Conservation (phyloP, 2,113 vertebrate genomes). For the Pygoscelis antarcticus region DNA sequence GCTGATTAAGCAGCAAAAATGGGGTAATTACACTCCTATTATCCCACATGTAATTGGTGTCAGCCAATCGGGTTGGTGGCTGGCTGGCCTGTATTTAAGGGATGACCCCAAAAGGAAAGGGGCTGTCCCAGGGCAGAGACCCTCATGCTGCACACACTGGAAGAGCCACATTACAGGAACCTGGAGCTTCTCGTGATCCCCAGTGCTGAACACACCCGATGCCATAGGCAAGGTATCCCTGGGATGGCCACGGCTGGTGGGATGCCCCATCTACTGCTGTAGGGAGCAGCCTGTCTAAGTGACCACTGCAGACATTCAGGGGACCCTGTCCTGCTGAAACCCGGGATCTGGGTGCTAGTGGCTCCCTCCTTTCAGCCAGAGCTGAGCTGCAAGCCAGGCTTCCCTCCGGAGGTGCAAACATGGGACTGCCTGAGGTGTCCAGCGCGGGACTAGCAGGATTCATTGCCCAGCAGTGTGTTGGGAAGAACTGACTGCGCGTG, state of each 20-base stretch:
- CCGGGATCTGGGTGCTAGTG: too few relatives aligned
- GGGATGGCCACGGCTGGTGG: rapidly evolving
- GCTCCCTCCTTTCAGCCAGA: neutral
- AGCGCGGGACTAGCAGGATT: neutral
- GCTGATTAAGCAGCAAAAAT: neutral
- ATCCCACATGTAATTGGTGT: neutral
- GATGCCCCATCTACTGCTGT: neutral
- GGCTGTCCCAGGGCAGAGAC: neutral
- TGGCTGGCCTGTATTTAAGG: neutral
- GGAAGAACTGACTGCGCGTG: neutral
- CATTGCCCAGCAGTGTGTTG: rapidly evolving
- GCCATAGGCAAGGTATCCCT: rapidly evolving
- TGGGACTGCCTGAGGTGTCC: too few relatives aligned
- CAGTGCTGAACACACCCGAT: rapidly evolving
- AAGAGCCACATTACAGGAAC: neutral
- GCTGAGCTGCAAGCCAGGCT: neutral
- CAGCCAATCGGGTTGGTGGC: neutral
- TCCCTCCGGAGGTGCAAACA: neutral
- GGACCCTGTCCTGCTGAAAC: neutral
- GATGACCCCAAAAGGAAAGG: neutral
- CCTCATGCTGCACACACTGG: neutral
- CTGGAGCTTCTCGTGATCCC: neutral
- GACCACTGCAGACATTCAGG: neutral
- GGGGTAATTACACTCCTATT: neutral
- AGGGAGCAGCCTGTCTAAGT: neutral